A percentile compares a stretch with the other conserved stretches of the same genome.
phyloP scores from a whole-genome alignment of 2,888 invertebrate genomes.

The Ornithoptera priamus region DNA sequence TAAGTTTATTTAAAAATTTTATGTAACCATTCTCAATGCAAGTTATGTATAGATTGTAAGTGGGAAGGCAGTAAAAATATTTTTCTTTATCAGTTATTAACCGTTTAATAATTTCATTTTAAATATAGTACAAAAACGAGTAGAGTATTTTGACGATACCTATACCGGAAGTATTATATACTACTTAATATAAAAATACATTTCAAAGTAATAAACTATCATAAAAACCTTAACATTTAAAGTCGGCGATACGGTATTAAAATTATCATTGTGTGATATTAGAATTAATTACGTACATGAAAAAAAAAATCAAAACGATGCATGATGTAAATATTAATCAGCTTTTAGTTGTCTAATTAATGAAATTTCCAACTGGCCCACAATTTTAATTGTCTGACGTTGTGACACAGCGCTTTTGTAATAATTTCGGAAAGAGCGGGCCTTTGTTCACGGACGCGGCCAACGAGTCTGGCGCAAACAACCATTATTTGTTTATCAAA shows the following conservation, averaged over 20 bases:
- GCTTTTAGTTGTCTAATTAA: conserved; percentile 68
- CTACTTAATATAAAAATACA: too few species aligned
- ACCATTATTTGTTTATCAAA: conserved; percentile 77
- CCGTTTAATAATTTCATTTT: too few species aligned
- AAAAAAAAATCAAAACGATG: conserved; percentile 53
- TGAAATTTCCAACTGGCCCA: conserved; percentile 77
- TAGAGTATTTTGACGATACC: too few species aligned
- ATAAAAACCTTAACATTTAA: background rate
- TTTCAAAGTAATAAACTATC: background rate
- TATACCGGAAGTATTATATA: too few species aligned
- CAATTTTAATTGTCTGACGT: conserved; percentile 75
- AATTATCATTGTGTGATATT: background rate
- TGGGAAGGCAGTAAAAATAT: conserved; percentile 31
- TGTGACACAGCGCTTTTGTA: conserved; percentile 75
- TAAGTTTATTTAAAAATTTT: conserved; percentile 24
- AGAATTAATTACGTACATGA: conserved; percentile 31
- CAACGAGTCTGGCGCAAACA: conserved; percentile 52
- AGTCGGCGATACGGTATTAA: background rate
- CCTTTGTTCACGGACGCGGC: conserved; percentile 67
- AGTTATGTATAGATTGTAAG: conserved; percentile 15
- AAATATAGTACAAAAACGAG: too few species aligned
- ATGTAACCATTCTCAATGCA: conserved; percentile 9
- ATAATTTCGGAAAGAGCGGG: conserved; percentile 69
- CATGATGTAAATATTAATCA: conserved; percentile 64
- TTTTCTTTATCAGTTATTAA: background rate